Base-by-base conservation (phyloP, 2,797 vertebrate species). In the Chelonia mydas region DNA sequence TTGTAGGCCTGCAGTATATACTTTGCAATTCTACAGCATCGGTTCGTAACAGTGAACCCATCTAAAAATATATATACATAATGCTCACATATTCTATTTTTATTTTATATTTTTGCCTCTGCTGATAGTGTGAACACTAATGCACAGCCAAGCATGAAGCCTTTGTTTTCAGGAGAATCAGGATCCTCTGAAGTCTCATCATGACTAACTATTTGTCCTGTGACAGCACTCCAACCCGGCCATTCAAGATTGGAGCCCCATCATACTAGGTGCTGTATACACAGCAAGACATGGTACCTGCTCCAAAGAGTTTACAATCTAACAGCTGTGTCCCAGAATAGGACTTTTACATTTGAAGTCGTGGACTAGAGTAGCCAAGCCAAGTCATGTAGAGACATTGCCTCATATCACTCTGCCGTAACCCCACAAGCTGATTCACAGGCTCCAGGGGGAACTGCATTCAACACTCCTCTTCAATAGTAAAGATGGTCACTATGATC, bases 1-100 rank as follows among this genome's bases (percentile, higher is more conserved):
- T 45, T 86, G 33, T 3, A 92, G 84, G 72, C 13, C 79, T 25
- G 33, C 28, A 90, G 3, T 6, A 27, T 5, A 12, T 74, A 74
- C 72, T 95, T 96, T 79, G 37, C 72, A 92, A 74, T 93, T 97
- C 90, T 76, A 81, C 41, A 33, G 41, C 37, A 90, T 11, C 33
- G 53, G 15, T 85, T 83, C 37, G 50, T 90, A 92, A 83, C 45
- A 84, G 3, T 3, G 5, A 33, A 33, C n/a, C 89, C 19, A 93
- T 83, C 7, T 65, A 50, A 94, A 84, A 3, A 65, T 90, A n/a
- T 41, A 59, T 17, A 65, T 86, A 19, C 86, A 19, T 94, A 76
- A 77, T 85, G 83, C 25, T 94, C 3, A 79, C 6, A 2, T 16
- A 6, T 17, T 87, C 61, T 61, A 17, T 9, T 68, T 94, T 94